Evolutionary conservation across 1,140 invertebrate genomes (phyloP).

Genomic region (Anadara kagoshimensis): DNA sequence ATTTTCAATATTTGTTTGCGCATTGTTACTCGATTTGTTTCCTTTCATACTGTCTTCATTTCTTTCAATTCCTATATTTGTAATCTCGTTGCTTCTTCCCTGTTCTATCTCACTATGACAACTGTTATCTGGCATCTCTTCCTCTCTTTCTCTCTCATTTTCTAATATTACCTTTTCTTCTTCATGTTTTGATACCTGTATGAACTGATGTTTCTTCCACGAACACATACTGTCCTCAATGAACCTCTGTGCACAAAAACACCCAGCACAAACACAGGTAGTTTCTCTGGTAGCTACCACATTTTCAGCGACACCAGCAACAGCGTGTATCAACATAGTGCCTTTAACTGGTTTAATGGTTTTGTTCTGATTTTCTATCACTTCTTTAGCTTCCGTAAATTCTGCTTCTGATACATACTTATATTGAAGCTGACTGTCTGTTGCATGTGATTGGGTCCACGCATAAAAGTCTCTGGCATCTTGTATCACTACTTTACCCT

Average conservation of each 20-base stretch:
- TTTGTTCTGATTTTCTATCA: constrained; percentile 4
- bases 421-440: constrained; percentile 11
- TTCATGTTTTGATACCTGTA: background rate
- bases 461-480: constrained; percentile 9
- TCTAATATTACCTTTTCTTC: background rate
- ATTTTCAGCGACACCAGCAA: constrained; percentile 5
- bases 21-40: no score
- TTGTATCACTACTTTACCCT: background rate
- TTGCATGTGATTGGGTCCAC: constrained; percentile 5
- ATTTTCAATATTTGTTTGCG: background rate
- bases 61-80: no score
- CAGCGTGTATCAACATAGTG: constrained; percentile 12
- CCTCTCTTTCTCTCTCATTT: background rate
- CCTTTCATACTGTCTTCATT: no score
- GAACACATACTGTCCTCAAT: background rate
- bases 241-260: constrained; percentile 2
- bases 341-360: background rate
- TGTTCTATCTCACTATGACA: no score
- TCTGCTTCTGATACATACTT: constrained; percentile 22
- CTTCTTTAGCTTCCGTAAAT: constrained; percentile 16
- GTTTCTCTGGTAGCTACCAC: background rate
- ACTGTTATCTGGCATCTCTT: background rate
- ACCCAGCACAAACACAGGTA: constrained; percentile 3
- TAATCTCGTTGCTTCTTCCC: no score
- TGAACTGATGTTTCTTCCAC: background rate